Base-by-base conservation (phyloP, 2,888 invertebrate species). In the Saturnia pavonia region DNA sequence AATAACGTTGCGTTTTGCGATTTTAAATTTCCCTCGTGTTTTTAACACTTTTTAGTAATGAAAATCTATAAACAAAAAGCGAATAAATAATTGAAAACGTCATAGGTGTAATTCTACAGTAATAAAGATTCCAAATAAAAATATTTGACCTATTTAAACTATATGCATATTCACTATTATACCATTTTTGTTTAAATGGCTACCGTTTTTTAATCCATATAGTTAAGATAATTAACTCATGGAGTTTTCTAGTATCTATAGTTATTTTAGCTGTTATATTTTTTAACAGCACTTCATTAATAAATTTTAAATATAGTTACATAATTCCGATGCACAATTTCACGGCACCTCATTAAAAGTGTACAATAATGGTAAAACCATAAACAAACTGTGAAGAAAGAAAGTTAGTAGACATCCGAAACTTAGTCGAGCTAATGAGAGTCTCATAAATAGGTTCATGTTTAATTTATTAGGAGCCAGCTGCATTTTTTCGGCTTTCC, bases 401-500 rank as follows among this genome's bases (percentile, higher is more conserved):
- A 79, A 68, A 68, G 16, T 65, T 40, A 65, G 40, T 65, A 48
- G 68, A 71, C 77, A 82, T 83, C 77, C 77, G 76, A 86, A 88
- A 86, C 84, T 82, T 83, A 78, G 77, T 78, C 76, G 84, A 85
- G 80, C 84, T 89, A 91, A 91, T 90, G 89, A 91, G 84, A 78
- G 72, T 48, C 77, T 80, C 82, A 85, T 91, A 92, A 90, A 91
- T 89, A 89, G 83, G 80, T 82, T 86, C 87, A 87, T 88, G 88
- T 89, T 85, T 90, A 88, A 91, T 89, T 91, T 92, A 92, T 88
- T 85, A 85, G 78, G 75, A 78, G 80, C 81, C 82, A 83, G 84
- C 86, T 85, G 87, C 85, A 89, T 87, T 89, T 90, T 91, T 91
- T 91, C 88, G 87, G 86, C 85, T 86, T 85, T 82, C 82, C 83